Evolutionary conservation across 92 coral and sea anemone species (phyloP).

Genomic region (Zoanthus sociatus): DNA sequence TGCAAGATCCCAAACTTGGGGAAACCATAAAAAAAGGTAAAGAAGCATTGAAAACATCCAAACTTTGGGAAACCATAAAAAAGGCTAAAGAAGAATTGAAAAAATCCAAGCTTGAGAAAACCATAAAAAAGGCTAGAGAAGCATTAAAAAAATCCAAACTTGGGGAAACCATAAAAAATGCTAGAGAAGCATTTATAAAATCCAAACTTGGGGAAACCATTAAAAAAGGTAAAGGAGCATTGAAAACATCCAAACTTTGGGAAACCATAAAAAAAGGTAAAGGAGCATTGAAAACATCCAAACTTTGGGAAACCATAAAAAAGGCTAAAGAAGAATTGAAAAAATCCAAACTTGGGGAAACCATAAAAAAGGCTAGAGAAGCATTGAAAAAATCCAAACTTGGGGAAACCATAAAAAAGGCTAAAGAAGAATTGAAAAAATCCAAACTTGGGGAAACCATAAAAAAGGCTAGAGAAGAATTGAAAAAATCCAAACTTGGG

Average conservation of each 20-base stretch:
- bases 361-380: no score
- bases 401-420: background rate
- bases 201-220: background rate
- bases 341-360: background rate
- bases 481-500: background rate
- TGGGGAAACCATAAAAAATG: background rate
- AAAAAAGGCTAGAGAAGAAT: no score
- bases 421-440: background rate
- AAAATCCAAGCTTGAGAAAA: background rate
- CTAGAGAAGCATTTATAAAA: no score
- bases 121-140: background rate
- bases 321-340: no score
- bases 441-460: background rate
- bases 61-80: background rate
- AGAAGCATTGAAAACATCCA: background rate
- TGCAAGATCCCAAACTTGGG: background rate
- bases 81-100: background rate
- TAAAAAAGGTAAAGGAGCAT: no score
- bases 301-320: background rate
- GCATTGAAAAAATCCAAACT: background rate
- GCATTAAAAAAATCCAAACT: background rate
- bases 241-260: no score
- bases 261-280: background rate
- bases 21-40: background rate
- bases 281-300: background rate